Conservation (phyloP, 2,888 invertebrate species). For the Ctena decussata region DNA sequence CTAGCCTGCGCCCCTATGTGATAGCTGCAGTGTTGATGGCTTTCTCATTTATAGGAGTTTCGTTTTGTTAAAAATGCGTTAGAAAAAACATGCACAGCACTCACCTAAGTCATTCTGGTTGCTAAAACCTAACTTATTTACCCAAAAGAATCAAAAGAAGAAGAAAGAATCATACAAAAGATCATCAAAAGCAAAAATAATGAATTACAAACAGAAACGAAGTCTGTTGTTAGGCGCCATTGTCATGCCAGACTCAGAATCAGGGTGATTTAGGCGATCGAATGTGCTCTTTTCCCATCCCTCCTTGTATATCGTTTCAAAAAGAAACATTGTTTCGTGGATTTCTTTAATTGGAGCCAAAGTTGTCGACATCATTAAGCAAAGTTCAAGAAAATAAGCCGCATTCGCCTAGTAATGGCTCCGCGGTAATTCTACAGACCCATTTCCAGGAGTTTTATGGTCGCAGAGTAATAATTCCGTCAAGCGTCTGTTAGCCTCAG, state of each 20-base stretch:
- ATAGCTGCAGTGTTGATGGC: too few relatives aligned
- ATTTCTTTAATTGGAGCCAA: background rate
- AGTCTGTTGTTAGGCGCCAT: background rate
- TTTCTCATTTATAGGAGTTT: too few relatives aligned
- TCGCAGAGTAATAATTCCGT: constrained; percentile 2
- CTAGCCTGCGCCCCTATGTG: too few relatives aligned
- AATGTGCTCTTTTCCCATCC: background rate
- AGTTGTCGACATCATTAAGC: background rate
- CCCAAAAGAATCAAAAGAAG: too few relatives aligned
- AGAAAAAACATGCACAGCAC: too few relatives aligned
- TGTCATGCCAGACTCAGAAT: background rate
- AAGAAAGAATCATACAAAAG: too few relatives aligned
- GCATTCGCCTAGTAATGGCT: background rate
- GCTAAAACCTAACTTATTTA: too few relatives aligned
- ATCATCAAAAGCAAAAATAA: too few relatives aligned
- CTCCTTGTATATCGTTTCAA: background rate
- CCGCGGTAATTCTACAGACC: background rate
- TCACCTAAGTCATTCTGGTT: too few relatives aligned
- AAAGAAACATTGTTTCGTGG: background rate
- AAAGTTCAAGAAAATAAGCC: background rate
- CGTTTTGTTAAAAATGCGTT: too few relatives aligned
- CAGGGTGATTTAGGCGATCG: background rate
- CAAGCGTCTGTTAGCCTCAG: constrained; percentile 23
- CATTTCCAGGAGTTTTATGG: background rate
- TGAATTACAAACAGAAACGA: background rate